Evolutionary conservation across 2,113 vertebrate species (phyloP).

Genomic region (Carassius auratus): DNA sequence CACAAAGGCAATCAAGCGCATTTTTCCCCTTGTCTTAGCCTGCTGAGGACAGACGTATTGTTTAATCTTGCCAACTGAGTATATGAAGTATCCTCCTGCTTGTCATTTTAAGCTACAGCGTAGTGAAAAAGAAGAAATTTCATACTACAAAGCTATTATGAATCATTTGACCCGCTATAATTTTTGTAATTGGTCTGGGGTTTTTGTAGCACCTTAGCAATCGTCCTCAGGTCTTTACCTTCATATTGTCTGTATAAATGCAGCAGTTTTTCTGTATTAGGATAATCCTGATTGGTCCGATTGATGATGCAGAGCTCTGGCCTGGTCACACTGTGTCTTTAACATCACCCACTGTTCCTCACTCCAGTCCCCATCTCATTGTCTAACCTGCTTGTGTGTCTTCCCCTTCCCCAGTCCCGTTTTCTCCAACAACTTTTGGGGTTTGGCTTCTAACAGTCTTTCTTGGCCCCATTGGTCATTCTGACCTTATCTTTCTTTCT

Average conservation of each 20-base stretch:
- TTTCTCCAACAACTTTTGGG: neutral
- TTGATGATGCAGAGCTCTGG: conserved; percentile 69
- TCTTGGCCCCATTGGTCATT: neutral
- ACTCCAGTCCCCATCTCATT: conserved; percentile 20
- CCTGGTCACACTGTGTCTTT: conserved; percentile 56
- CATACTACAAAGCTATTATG: conserved; percentile 58
- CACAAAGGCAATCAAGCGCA: conserved; percentile 13
- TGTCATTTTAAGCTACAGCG: conserved; percentile 60
- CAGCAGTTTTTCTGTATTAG: conserved; percentile 9
- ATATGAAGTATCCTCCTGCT: conserved; percentile 15
- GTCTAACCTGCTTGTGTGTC: neutral
- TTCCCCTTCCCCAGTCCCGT: neutral
- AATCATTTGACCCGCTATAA: conserved; percentile 49
- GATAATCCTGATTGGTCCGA: neutral
- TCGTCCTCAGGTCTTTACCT: conserved; percentile 44
- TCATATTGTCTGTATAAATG: conserved; percentile 39
- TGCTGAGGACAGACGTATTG: conserved; percentile 33
- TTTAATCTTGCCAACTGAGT: conserved; percentile 46
- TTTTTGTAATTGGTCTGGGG: conserved; percentile 59
- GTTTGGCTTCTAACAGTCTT: neutral
- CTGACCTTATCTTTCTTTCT: conserved; percentile 42
- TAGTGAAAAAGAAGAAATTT: conserved; percentile 42
- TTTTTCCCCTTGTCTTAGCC: conserved; percentile 25
- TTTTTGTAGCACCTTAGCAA: conserved; percentile 48
- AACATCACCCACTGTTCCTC: conserved; percentile 36